Evolutionary conservation across 2,113 vertebrate species (phyloP), one percentile per base, ranked within the genome.

Genomic region (Cyanoderma ruficeps): DNA sequence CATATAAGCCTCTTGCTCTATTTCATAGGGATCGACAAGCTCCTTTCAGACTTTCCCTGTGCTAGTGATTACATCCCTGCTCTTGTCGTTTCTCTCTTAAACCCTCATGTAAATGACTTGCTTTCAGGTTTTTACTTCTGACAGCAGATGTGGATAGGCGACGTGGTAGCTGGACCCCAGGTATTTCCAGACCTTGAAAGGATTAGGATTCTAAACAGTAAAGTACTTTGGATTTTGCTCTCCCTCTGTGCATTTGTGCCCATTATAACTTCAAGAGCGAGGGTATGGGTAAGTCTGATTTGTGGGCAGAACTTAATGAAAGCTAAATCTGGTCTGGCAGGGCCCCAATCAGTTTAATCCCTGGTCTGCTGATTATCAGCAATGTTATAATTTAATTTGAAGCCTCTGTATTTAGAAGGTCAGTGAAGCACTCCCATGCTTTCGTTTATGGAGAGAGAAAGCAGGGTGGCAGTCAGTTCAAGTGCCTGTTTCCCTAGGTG

Each of bases 321-420:
- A 96, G 90, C 76, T 91, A 93, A 95, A 78, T 95, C 94, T 91
- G 37, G 94, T 81, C 84, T 93, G 95, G 93, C 94, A 94, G 76
- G 44, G 92, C 81, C 96, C 95, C 94, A 95, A 91, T 96, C 96
- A 91, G 86, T 90, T 96, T 96, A 95, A 97, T 97, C 89, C 95
- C 71, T 52, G 64, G 89, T 95, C 93, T 96, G 94, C 92, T 97
- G 95, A 94, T 97, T 96, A 96, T 96, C 96, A 96, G 93, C 90
- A 88, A 75, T 39, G 92, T 94, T 96, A 91, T 96, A 96, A 97
- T 97, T 97, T 97, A 96, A 97, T 97, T 96, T 96, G 84, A 92
- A 90, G 65, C 55, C 83, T 93, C 80, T 95, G 81, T 93, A 80
- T 95, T 96, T 92, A 83, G 88, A 86, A 94, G 95, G 93, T 95